These are phyloP conservation scores for Cossypha polioptera DNA, from an alignment of 2,797 vertebrate species.

Conservation along the genomic window DNA sequence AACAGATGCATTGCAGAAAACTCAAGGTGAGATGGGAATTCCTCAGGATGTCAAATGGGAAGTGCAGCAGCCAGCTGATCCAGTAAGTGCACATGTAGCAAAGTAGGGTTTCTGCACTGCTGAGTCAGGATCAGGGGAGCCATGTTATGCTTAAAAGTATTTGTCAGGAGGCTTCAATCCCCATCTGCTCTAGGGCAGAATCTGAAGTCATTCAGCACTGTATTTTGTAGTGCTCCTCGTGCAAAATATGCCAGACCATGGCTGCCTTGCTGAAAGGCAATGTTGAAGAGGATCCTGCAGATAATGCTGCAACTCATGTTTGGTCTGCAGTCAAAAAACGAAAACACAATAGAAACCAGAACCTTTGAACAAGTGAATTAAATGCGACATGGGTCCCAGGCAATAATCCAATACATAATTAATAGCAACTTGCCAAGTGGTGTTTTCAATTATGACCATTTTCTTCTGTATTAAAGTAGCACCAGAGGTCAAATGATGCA, in stretches of 20 bases:
- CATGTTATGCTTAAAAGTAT: not conserved
- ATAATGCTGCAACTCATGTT: not conserved
- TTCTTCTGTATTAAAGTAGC: not conserved
- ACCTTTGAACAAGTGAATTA: not conserved
- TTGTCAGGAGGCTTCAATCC: not conserved
- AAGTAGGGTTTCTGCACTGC: not conserved
- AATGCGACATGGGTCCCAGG: not conserved
- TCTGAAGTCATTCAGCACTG: not conserved
- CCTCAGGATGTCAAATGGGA: not conserved
- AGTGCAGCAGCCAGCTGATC: not conserved
- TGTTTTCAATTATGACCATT: not conserved
- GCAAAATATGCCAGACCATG: not conserved
- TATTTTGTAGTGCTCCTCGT: not conserved
- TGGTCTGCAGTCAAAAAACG: not conserved
- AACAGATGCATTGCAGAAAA: not conserved
- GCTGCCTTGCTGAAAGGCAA: not conserved
- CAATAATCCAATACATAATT: slow-evolving; percentile 4
- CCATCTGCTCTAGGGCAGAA: not conserved
- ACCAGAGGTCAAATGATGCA: not conserved
- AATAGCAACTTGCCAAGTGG: not conserved
- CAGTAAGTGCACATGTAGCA: not conserved
- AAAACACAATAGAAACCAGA: slow-evolving; percentile 37
- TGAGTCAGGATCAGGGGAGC: not conserved
- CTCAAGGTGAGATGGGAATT: not conserved
- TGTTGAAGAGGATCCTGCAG: not conserved